Conservation (phyloP, 2,888 invertebrate genomes). For the Harmothoe impar region DNA sequence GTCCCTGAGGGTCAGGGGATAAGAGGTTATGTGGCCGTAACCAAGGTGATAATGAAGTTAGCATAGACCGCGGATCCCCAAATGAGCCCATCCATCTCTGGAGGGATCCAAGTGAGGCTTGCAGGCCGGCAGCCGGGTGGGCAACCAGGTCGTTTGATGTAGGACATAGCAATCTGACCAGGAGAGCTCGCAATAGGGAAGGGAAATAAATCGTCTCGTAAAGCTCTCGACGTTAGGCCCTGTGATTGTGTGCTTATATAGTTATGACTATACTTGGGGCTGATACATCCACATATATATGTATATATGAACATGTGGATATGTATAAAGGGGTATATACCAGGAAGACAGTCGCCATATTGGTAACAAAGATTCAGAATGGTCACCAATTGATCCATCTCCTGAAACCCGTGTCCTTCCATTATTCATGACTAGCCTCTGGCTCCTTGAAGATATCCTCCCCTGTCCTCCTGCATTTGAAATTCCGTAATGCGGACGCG, state of each 20-base stretch:
- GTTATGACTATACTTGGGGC: constrained; percentile 4
- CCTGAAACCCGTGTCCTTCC: constrained; percentile 18
- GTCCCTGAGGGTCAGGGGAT: constrained; percentile 7
- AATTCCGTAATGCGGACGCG: constrained; percentile 45
- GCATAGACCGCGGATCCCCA: constrained; percentile 27
- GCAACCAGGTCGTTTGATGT: constrained; percentile 20
- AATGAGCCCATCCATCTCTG: constrained; percentile 43
- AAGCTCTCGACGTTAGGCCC: neutral
- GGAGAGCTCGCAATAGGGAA: neutral
- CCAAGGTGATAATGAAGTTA: constrained; percentile 60
- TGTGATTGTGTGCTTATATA: neutral
- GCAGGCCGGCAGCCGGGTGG: neutral
- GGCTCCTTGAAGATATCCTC: constrained; percentile 49
- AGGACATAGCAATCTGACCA: constrained; percentile 25
- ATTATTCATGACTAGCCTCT: constrained; percentile 52
- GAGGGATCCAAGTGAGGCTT: neutral
- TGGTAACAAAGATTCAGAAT: constrained; percentile 44
- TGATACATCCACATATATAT: too few species aligned
- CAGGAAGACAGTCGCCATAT: neutral
- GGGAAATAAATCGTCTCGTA: neutral
- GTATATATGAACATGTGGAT: too few species aligned
- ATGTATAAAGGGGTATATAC: neutral
- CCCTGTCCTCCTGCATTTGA: constrained; percentile 58
- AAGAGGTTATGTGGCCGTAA: constrained; percentile 57
- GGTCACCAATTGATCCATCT: constrained; percentile 52